Base-by-base conservation (phyloP, 2,888 invertebrate species). In the Drosophila borborema region DNA sequence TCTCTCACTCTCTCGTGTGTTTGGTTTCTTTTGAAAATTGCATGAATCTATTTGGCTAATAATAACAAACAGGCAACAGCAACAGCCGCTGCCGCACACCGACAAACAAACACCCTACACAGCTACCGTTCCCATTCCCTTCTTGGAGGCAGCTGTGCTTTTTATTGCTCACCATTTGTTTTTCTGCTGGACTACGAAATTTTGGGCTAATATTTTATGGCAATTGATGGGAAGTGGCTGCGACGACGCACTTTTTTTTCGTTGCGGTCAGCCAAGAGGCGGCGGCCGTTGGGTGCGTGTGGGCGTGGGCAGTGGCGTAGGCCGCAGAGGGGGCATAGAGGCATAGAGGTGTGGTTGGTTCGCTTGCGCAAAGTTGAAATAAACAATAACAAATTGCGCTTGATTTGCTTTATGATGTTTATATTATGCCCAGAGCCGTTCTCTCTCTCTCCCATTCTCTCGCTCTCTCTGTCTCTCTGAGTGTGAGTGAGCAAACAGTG, bases 361-460 rank as follows among this genome's bases (percentile, higher is more conserved):
- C 72, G 66, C 81, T 83, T 89, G 89, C 85, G 81, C 71, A 87
- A 84, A 84, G 74, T 89, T 85, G 87, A 87, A 84, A 84, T 89
- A 84, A 84, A 84, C 84, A 84, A 84, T 89, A 84, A 89, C 87
- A 89, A 87, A 85, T 89, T 81, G 90, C 85, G 90, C 88, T 89
- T 87, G 85, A 89, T 85, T 85, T 85, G 88, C 82, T 85, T 85
- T 85, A 89, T 85, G 82, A 68, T 85, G 90, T 85, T 85, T 85
- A 89, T 85, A 81, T 71, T 79, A 70, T 31, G 64, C 72, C 67
- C 70, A 66, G 66, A 65, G 68, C 55, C 61, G 56, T 43, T 28
- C 58, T 56, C 41, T 20, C 48, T 2, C 31, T 2, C n/a, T 1
- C 31, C 6, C 49, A 6, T 3, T 7, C 16, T 20, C 7, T 1